phyloP scores from a whole-genome alignment of 2,113 vertebrate genomes.

The Poeciliopsis retropinna region DNA sequence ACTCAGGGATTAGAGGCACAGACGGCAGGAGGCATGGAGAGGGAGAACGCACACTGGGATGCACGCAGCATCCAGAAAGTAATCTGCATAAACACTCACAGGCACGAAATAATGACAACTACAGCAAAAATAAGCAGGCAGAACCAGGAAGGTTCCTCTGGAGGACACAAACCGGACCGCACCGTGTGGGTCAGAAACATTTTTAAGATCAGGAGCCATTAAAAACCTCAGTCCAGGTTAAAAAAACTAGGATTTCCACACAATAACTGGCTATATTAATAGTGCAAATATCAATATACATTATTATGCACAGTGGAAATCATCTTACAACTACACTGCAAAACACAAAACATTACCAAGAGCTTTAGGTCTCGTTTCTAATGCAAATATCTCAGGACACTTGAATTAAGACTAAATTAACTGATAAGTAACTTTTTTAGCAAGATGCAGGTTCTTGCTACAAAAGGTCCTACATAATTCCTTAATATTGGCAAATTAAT shows the following conservation, averaged over 20 bases:
- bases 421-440: no score
- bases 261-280: no score
- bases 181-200: not conserved
- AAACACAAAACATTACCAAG: no score
- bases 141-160: not conserved
- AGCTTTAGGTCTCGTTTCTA: no score
- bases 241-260: not conserved
- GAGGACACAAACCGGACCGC: not conserved
- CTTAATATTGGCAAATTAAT: no score
- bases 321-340: no score
- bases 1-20: constrained; percentile 79
- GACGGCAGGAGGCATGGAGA: constrained; percentile 71
- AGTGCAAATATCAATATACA: no score
- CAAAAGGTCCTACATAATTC: no score
- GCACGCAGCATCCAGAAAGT: constrained; percentile 5
- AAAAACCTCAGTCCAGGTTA: not conserved
- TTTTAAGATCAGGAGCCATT: not conserved
- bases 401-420: no score
- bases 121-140: not conserved
- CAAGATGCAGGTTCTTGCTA: no score
- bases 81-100: constrained; percentile 56
- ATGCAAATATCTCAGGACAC: no score
- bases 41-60: constrained; percentile 63
- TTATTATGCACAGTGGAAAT: no score
- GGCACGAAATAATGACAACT: constrained; percentile 11